phyloP scores from a whole-genome alignment of 64 coral and sea anemone genomes.

The Astreopora myriophthalma region DNA sequence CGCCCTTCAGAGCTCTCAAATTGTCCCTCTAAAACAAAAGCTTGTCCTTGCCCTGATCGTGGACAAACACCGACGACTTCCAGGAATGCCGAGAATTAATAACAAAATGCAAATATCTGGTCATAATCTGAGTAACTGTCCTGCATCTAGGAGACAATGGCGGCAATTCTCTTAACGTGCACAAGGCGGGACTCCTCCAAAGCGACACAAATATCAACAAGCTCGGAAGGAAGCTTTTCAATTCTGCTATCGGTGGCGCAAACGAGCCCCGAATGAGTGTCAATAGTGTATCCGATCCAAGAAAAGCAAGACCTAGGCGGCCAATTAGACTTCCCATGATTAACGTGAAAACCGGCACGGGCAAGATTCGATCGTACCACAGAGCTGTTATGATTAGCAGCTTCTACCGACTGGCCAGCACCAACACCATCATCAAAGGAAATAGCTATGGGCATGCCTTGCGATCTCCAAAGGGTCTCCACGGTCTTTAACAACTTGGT shows the following conservation, averaged over 20 bases:
- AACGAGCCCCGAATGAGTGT: conserved; percentile 3
- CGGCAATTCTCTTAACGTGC: conserved; percentile 21
- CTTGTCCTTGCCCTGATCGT: not conserved
- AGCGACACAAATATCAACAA: not conserved
- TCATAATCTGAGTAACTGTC: conserved; percentile 3
- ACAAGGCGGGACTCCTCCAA: not conserved
- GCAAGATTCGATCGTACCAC: not conserved
- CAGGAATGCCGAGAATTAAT: not conserved
- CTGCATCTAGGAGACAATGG: not conserved
- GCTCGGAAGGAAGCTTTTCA: not conserved
- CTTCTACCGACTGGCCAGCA: not conserved
- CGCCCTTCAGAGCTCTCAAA: not conserved
- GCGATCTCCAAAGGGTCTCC: conserved; percentile 5
- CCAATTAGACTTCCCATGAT: conserved; percentile 34
- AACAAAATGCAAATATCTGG: conserved; percentile 37
- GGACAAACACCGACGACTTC: not conserved
- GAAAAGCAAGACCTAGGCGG: not conserved
- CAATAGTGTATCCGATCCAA: conserved; percentile 32
- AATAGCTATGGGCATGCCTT: conserved; percentile 2
- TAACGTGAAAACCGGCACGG: not conserved
- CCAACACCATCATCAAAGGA: conserved; percentile 26
- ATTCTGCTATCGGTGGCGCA: not conserved
- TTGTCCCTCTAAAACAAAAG: conserved; percentile 1
- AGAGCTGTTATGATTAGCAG: not conserved
- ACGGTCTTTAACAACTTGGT: not conserved